Evolutionary conservation across 2,888 invertebrate genomes (phyloP).

Genomic region (Ormyrus pomaceus): DNA sequence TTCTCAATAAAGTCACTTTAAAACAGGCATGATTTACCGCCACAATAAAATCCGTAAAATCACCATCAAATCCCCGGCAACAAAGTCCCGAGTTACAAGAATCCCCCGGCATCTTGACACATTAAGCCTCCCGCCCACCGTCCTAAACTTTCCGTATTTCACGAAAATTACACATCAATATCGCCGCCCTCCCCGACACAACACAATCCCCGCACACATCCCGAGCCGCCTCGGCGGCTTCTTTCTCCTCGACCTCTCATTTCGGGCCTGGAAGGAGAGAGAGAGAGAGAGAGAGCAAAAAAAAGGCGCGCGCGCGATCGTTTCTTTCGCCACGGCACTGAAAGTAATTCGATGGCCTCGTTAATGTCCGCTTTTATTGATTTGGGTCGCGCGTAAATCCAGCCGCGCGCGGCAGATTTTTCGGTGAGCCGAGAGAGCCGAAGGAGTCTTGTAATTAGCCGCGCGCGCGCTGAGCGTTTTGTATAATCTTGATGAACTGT

Average conservation of each 20-base stretch:
- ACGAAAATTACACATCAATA: not conserved
- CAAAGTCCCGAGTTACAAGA: no score
- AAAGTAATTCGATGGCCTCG: slow-evolving; percentile 71
- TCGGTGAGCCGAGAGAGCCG: not conserved
- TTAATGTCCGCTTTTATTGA: slow-evolving; percentile 72
- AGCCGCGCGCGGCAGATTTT: slow-evolving; percentile 15
- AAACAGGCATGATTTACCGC: no score
- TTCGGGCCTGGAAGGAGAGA: slow-evolving; percentile 55
- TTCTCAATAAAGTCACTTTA: no score
- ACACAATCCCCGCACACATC: slow-evolving; percentile 2
- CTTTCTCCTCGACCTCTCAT: slow-evolving; percentile 44
- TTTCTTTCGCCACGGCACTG: slow-evolving; percentile 65
- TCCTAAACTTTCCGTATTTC: no score
- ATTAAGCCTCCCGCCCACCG: no score
- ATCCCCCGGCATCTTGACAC: no score
- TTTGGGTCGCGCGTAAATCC: slow-evolving; percentile 63
- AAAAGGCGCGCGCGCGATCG: slow-evolving; percentile 33
- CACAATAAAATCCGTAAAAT: no score
- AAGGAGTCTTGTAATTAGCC: slow-evolving; percentile 17
- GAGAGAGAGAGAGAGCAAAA: slow-evolving; percentile 7
- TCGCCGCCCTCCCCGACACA: not conserved
- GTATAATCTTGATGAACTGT: slow-evolving; percentile 46
- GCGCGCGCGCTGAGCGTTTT: not conserved
- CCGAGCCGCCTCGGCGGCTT: slow-evolving; percentile 17
- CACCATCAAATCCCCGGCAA: no score